Percentiles rank a stretch among this genome's conserved stretches.
These are phyloP conservation scores for Drosophila differens DNA, from an alignment of 2,888 invertebrate genomes.

Conservation along the genomic window DNA sequence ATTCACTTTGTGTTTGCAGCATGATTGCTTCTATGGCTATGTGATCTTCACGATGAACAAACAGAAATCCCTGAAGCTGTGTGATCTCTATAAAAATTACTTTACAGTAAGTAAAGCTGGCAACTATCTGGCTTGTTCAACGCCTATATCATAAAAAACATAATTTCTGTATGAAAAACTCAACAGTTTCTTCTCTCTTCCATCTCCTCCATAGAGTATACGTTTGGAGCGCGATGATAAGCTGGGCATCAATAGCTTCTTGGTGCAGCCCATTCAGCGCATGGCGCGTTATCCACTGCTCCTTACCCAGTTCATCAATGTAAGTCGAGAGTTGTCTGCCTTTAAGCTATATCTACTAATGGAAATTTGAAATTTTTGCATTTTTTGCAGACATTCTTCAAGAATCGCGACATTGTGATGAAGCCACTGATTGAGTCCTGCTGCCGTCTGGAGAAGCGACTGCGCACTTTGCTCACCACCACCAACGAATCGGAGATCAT, in stretches of 20 bases:
- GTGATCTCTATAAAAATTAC: constrained; percentile 83
- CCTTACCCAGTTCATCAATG: constrained; percentile 83
- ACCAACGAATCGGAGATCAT: constrained; percentile 85
- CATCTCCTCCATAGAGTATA: constrained; percentile 70
- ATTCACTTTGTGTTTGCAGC: constrained; percentile 51
- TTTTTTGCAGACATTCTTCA: constrained; percentile 79
- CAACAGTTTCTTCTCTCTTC: not conserved
- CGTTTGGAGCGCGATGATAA: constrained; percentile 84
- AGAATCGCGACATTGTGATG: constrained; percentile 82
- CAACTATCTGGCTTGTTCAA: not conserved
- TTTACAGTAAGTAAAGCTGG: constrained; percentile 77
- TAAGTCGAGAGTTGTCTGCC: constrained; percentile 34
- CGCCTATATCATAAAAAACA: not conserved
- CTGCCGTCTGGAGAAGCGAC: constrained; percentile 84
- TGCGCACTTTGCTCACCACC: constrained; percentile 82
- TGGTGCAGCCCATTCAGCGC: constrained; percentile 85
- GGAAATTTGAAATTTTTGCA: not conserved
- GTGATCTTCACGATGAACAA: constrained; percentile 85
- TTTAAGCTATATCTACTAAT: not conserved
- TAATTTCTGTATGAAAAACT: not conserved
- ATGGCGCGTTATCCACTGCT: constrained; percentile 85
- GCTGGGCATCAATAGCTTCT: constrained; percentile 85
- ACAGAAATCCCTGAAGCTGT: constrained; percentile 83
- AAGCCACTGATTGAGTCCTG: constrained; percentile 84
- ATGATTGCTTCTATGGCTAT: constrained; percentile 84